A percentile compares a stretch with the other conserved stretches of the same genome.
These are phyloP conservation scores for Xiphophorus couchianus DNA, from an alignment of 2,113 vertebrate genomes.

Conservation along the genomic window DNA sequence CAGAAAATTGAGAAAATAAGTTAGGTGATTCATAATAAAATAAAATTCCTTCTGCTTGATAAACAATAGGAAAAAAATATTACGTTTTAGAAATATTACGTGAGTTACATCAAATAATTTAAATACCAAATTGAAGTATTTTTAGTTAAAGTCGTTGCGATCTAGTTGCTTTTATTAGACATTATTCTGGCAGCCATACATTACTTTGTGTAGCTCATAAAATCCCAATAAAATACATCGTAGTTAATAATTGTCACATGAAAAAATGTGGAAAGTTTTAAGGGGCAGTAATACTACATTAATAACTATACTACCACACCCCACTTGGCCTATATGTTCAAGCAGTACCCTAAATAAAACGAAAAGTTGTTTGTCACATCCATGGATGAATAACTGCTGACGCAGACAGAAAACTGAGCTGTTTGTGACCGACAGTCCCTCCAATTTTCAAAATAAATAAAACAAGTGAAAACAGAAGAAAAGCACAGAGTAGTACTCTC, in stretches of 20 bases:
- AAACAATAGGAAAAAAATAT: background rate
- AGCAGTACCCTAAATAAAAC: background rate
- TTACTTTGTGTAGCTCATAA: background rate
- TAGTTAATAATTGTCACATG: background rate
- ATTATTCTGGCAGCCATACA: background rate
- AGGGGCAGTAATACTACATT: background rate
- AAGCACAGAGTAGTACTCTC: constrained; percentile 45
- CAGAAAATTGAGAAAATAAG: background rate
- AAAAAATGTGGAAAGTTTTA: background rate
- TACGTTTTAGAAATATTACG: background rate
- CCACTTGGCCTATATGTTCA: background rate
- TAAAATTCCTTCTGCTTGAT: too few species aligned
- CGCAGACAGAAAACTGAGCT: background rate
- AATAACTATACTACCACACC: background rate
- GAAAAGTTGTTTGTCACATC: constrained; percentile 2
- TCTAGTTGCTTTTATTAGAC: background rate
- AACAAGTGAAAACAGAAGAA: constrained; percentile 12
- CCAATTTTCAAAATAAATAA: constrained; percentile 15
- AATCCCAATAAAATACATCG: background rate
- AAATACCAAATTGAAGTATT: background rate
- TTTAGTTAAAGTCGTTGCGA: too few species aligned
- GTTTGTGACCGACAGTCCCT: background rate
- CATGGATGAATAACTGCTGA: constrained; percentile 10
- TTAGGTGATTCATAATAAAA: background rate
- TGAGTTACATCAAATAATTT: background rate